Percentiles rank a stretch among this genome's conserved stretches.
These are phyloP conservation scores for Apogon hyalosoma DNA, from an alignment of 2,797 vertebrate genomes.

Conservation along the genomic window DNA sequence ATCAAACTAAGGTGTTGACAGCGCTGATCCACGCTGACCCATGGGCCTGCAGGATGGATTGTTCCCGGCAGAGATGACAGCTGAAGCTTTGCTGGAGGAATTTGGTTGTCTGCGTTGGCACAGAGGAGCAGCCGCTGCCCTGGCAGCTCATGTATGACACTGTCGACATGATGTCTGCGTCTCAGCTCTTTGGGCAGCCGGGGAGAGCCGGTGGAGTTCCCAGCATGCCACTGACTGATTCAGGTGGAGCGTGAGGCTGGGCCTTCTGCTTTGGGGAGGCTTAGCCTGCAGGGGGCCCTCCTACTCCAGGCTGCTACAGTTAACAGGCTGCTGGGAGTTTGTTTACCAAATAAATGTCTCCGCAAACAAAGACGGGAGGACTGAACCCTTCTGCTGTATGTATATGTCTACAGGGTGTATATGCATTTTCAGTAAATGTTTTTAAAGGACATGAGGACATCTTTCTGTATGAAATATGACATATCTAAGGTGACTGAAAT, in stretches of 20 bases:
- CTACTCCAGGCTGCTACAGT: constrained; percentile 33
- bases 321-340: neutral
- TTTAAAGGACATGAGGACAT: too few relatives aligned
- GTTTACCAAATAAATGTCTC: constrained; percentile 1
- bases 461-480: too few relatives aligned
- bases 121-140: too few relatives aligned
- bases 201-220: constrained; percentile 23
- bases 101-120: neutral
- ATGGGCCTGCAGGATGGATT: constrained; percentile 9
- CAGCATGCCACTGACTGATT: constrained; percentile 49
- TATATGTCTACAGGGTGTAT: too few relatives aligned
- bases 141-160: constrained; percentile 14
- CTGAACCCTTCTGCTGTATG: too few relatives aligned
- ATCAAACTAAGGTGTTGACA: constrained; percentile 21
- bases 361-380: neutral
- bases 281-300: constrained; percentile 40
- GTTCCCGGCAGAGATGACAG: constrained; percentile 35
- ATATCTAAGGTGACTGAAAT: too few relatives aligned
- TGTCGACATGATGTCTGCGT: neutral
- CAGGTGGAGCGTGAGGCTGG: constrained; percentile 39
- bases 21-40: constrained; percentile 5
- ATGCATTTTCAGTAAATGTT: too few relatives aligned
- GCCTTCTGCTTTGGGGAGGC: constrained; percentile 49
- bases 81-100: constrained; percentile 31
- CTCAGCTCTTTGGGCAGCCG: neutral